phyloP scores from a whole-genome alignment of 1,140 invertebrate genomes.

The Drosophila bifasciata region DNA sequence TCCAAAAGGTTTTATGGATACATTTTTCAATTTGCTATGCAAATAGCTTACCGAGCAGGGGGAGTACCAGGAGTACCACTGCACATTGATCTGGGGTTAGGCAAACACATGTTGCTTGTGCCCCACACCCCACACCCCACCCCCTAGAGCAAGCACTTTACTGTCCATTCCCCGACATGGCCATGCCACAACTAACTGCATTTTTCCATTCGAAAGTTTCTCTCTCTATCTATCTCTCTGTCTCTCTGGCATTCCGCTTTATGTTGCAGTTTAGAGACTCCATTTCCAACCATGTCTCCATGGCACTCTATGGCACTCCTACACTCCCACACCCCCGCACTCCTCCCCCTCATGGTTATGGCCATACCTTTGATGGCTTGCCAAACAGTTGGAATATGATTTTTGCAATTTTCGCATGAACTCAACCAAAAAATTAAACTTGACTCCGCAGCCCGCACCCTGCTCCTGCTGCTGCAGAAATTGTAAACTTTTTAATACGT shows the following conservation, averaged over 20 bases:
- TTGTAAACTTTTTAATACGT: constrained; percentile 81
- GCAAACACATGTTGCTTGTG: constrained; percentile 58
- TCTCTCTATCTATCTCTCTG: constrained; percentile 5
- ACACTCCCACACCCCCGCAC: neutral
- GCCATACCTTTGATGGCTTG: constrained; percentile 75
- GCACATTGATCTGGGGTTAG: constrained; percentile 27
- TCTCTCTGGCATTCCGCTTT: constrained; percentile 50
- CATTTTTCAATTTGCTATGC: constrained; percentile 71
- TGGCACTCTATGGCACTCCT: neutral
- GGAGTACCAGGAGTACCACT: neutral
- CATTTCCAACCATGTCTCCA: constrained; percentile 4
- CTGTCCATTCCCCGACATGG: neutral
- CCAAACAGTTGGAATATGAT: constrained; percentile 82
- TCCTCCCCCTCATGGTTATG: too few relatives aligned
- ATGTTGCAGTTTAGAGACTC: constrained; percentile 45
- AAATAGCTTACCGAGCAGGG: constrained; percentile 46
- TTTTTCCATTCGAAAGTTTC: constrained; percentile 46
- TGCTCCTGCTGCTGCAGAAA: constrained; percentile 48
- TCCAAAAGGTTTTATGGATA: constrained; percentile 40
- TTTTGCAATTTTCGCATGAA: constrained; percentile 81
- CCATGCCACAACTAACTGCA: constrained; percentile 31
- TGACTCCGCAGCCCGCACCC: constrained; percentile 45
- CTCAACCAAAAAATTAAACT: constrained; percentile 82
- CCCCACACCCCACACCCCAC: too few relatives aligned
- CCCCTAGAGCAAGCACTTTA: too few relatives aligned